phyloP scores from a whole-genome alignment of 2,888 invertebrate species.

The Pimpla rufipes region DNA sequence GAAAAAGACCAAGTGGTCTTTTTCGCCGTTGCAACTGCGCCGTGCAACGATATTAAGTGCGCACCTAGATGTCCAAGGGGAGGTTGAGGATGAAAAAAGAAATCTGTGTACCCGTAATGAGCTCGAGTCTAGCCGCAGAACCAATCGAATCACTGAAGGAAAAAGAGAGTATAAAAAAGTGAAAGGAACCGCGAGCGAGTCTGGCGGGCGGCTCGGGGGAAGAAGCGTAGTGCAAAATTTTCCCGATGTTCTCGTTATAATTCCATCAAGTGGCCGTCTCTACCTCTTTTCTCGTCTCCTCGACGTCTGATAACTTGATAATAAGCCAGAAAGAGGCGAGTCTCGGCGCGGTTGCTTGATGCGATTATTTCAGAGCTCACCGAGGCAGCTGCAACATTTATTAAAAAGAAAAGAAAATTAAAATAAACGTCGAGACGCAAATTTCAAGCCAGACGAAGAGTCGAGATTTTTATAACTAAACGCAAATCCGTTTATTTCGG shows the following conservation, averaged over 20 bases:
- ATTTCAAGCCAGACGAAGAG: background rate
- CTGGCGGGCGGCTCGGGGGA: background rate
- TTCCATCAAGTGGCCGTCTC: slow-evolving; percentile 46
- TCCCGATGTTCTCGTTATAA: slow-evolving; percentile 54
- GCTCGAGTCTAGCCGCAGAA: slow-evolving; percentile 7
- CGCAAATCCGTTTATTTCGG: too few species aligned
- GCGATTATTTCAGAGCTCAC: slow-evolving; percentile 13
- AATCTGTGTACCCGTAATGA: slow-evolving; percentile 43
- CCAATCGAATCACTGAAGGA: slow-evolving; percentile 38
- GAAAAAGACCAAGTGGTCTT: too few species aligned
- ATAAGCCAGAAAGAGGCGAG: slow-evolving; percentile 37
- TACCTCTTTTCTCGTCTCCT: slow-evolving; percentile 6
- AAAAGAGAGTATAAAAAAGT: slow-evolving; percentile 19
- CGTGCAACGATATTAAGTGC: too few species aligned
- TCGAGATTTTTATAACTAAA: background rate
- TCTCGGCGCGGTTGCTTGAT: slow-evolving; percentile 9
- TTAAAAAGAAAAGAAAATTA: slow-evolving; percentile 9
- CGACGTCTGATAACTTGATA: slow-evolving; percentile 49
- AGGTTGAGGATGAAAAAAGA: background rate
- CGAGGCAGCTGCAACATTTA: slow-evolving; percentile 15
- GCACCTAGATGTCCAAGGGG: background rate
- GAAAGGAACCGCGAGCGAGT: slow-evolving; percentile 13
- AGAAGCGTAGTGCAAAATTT: slow-evolving; percentile 44
- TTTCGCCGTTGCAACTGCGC: too few species aligned
- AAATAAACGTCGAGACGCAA: background rate